A percentile compares a stretch with the other conserved stretches of the same genome.
phyloP scores from a whole-genome alignment of 1,140 invertebrate species.

The Portunus trituberculatus region DNA sequence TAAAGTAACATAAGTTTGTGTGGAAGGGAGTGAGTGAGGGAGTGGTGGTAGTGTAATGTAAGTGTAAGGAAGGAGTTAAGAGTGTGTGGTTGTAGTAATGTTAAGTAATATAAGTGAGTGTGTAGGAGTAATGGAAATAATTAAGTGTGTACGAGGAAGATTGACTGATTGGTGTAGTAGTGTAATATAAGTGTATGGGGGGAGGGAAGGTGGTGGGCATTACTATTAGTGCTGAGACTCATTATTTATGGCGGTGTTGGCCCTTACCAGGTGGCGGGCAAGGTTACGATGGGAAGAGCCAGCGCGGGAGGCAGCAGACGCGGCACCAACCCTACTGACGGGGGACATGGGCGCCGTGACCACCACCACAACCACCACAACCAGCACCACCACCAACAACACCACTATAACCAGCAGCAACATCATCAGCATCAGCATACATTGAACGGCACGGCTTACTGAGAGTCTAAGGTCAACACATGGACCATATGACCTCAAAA shows the following conservation, averaged over 20 bases:
- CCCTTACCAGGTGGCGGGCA: constrained; percentile 75
- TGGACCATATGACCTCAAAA: too few relatives aligned
- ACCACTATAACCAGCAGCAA: constrained; percentile 52
- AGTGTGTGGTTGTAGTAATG: too few relatives aligned
- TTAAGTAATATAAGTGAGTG: too few relatives aligned
- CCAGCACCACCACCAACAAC: constrained; percentile 51
- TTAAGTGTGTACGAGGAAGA: too few relatives aligned
- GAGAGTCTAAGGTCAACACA: neutral
- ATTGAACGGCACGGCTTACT: constrained; percentile 63
- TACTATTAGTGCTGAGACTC: constrained; percentile 73
- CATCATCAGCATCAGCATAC: constrained; percentile 50
- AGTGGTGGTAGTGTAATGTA: too few relatives aligned
- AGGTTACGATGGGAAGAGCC: constrained; percentile 73
- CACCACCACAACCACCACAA: constrained; percentile 42
- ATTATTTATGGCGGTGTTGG: constrained; percentile 75
- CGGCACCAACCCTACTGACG: constrained; percentile 70
- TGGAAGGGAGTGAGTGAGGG: too few relatives aligned
- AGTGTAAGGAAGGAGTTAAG: too few relatives aligned
- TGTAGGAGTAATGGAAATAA: too few relatives aligned
- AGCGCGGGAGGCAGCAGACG: constrained; percentile 73
- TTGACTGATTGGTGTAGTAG: too few relatives aligned
- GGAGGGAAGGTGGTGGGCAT: neutral
- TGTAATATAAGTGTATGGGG: too few relatives aligned
- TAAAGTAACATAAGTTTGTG: too few relatives aligned
- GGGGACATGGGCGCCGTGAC: constrained; percentile 58